Conservation (phyloP, 2,888 invertebrate genomes). For the Meteorus cinctellus region DNA sequence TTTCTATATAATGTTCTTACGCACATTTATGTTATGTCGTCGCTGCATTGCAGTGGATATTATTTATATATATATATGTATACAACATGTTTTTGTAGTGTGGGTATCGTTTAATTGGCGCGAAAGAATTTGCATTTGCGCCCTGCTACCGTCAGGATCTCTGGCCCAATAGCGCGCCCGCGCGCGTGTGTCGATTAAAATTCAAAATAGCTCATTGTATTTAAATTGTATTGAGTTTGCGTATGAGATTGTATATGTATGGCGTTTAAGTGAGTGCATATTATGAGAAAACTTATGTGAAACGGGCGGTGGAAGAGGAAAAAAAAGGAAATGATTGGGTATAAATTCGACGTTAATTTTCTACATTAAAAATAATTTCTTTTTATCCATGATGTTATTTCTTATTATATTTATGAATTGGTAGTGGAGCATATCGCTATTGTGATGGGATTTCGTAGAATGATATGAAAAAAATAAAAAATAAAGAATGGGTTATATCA, state of each 20-base stretch:
- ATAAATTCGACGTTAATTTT: neutral
- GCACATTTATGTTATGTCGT: conserved; percentile 23
- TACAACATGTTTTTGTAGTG: conserved; percentile 48
- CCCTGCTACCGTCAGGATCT: conserved; percentile 46
- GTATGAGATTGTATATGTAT: neutral
- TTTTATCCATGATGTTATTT: too few relatives aligned
- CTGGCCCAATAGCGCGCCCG: conserved; percentile 32
- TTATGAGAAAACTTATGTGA: neutral
- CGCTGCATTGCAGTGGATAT: conserved; percentile 37
- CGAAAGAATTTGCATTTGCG: conserved; percentile 61
- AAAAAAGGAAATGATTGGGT: neutral
- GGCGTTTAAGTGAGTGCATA: neutral
- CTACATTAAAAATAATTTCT: neutral
- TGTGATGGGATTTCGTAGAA: too few relatives aligned
- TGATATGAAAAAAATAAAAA: too few relatives aligned
- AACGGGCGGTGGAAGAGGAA: neutral
- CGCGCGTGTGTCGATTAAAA: conserved; percentile 67
- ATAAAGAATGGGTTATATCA: too few relatives aligned
- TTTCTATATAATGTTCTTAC: conserved; percentile 15
- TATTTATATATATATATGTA: conserved; percentile 32
- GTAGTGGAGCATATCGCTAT: too few relatives aligned
- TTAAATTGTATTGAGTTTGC: conserved; percentile 62
- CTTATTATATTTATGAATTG: too few relatives aligned
- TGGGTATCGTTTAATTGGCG: conserved; percentile 67
- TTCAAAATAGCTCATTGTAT: conserved; percentile 72